Conservation (phyloP, 1,140 invertebrate genomes). For the Pseudachorutes palmiensis region DNA sequence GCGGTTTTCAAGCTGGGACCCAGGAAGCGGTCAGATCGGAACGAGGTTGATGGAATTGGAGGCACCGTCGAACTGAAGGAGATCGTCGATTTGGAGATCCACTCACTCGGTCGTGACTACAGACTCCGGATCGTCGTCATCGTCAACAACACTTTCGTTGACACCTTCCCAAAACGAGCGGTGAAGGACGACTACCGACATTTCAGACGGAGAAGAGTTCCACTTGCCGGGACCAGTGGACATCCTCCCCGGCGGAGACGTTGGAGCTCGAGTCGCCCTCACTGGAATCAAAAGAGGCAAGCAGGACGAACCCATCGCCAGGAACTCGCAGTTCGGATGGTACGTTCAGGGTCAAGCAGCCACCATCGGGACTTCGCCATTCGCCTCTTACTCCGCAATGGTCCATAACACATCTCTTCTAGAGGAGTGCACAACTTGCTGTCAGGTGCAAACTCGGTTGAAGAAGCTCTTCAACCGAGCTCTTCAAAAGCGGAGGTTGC, state of each 20-base stretch:
- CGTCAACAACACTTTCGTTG: no score
- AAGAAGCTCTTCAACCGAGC: constrained; percentile 38
- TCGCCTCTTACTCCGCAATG: no score
- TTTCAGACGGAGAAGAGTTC: not conserved
- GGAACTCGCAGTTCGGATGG: constrained; percentile 12
- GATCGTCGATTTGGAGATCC: no score
- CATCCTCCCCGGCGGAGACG: not conserved
- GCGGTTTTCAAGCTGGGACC: no score
- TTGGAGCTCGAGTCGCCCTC: not conserved
- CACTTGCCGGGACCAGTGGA: not conserved
- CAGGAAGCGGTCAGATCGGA: no score
- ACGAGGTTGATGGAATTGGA: no score
- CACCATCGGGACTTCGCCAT: no score
- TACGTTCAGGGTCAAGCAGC: not conserved
- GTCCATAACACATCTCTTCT: constrained; percentile 20
- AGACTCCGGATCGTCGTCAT: no score
- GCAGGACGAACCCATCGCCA: not conserved
- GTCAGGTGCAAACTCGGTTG: constrained; percentile 40
- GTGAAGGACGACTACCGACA: no score
- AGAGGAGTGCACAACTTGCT: constrained; percentile 44
- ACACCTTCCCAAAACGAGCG: no score
- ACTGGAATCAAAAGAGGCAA: not conserved
- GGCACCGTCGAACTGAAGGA: no score
- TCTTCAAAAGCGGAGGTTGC: constrained; percentile 38
- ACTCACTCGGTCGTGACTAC: no score